phyloP scores from a whole-genome alignment of 2,888 invertebrate species.

The Polyploca ridens region DNA sequence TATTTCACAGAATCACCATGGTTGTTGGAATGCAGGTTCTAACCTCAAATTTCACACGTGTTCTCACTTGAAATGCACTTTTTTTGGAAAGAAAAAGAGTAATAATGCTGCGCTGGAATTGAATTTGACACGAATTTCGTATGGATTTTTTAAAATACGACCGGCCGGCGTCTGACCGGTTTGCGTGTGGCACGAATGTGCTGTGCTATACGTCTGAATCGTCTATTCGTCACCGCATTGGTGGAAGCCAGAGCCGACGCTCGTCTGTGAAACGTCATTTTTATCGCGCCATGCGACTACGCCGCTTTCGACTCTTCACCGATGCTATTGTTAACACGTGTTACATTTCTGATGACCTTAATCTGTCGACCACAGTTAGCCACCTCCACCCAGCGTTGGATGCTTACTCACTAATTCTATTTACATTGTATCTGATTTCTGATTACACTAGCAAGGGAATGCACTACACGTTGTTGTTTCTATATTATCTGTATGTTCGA shows the following conservation, averaged over 20 bases:
- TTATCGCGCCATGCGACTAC: constrained; percentile 70
- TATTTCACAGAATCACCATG: constrained; percentile 50
- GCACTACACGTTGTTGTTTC: constrained; percentile 7
- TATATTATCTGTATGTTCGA: constrained; percentile 2
- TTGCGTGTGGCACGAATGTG: constrained; percentile 48
- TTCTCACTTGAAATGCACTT: constrained; percentile 21
- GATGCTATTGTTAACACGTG: constrained; percentile 21
- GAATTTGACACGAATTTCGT: constrained; percentile 28
- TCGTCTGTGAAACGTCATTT: constrained; percentile 62
- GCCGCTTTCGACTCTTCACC: constrained; percentile 39
- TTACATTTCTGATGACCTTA: constrained; percentile 34
- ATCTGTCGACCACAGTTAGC: neutral
- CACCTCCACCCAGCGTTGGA: constrained; percentile 22
- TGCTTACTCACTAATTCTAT: neutral
- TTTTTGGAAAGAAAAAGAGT: constrained; percentile 12
- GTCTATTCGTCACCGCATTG: constrained; percentile 40
- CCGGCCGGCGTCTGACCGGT: constrained; percentile 55
- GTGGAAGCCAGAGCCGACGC: constrained; percentile 44
- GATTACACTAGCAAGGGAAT: constrained; percentile 6
- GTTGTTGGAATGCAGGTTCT: constrained; percentile 36
- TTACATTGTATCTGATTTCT: neutral
- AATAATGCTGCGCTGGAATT: constrained; percentile 3
- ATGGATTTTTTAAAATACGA: constrained; percentile 29
- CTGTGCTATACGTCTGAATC: constrained; percentile 41
- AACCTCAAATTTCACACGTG: constrained; percentile 48